These are phyloP conservation scores for Temnopleurus reevesii DNA, from an alignment of 53 echinoderm and acorn worm genomes.

Conservation along the genomic window DNA sequence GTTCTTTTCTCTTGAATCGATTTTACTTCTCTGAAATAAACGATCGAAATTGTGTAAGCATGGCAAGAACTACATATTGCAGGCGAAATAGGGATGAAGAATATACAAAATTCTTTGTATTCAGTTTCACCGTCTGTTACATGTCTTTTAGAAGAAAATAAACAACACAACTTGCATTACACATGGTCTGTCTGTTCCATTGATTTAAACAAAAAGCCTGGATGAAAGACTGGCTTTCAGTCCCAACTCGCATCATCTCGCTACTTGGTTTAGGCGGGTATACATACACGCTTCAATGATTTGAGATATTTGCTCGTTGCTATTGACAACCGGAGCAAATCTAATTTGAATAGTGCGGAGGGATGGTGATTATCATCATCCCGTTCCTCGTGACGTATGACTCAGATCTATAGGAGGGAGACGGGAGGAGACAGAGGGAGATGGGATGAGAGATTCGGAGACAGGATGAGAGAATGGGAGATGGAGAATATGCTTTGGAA, in stretches of 20 bases:
- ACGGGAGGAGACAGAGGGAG: background rate
- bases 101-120: too few species aligned
- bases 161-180: too few species aligned
- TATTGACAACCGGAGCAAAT: slow-evolving; percentile 45
- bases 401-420: background rate
- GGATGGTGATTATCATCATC: slow-evolving; percentile 33
- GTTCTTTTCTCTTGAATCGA: too few species aligned
- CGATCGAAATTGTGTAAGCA: too few species aligned
- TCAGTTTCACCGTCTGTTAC: too few species aligned
- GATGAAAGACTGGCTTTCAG: background rate
- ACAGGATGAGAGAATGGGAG: background rate
- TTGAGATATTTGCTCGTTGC: slow-evolving; percentile 55
- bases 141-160: too few species aligned
- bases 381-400: slow-evolving; percentile 6
- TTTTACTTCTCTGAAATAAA: too few species aligned
- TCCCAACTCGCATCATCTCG: background rate
- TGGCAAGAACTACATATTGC: too few species aligned
- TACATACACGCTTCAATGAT: slow-evolving; percentile 39
- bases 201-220: background rate
- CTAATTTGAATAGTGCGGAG: slow-evolving; percentile 53
- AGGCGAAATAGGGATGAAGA: too few species aligned
- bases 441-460: background rate
- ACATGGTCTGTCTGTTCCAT: background rate
- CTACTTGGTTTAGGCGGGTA: slow-evolving; percentile 16
- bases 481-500: background rate